Evolutionary conservation across 2,888 invertebrate species (phyloP).

Genomic region (Lasioglossum vierecki): DNA sequence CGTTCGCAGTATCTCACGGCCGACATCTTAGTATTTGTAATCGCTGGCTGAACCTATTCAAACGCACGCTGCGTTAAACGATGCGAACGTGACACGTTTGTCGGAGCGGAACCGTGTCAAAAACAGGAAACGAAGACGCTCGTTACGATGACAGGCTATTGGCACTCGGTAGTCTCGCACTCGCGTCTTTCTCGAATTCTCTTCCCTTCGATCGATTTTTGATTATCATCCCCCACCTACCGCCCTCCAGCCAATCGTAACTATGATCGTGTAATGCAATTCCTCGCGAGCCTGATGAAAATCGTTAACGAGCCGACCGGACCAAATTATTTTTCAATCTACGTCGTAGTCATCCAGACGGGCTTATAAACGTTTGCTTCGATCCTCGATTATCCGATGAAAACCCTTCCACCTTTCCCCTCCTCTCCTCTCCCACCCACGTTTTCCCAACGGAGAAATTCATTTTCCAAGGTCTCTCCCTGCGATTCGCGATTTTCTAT

Average conservation of each 20-base stretch:
- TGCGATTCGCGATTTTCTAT: neutral
- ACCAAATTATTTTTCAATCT: slow-evolving; percentile 64
- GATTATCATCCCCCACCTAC: slow-evolving; percentile 51
- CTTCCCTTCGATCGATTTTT: slow-evolving; percentile 57
- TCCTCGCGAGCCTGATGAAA: slow-evolving; percentile 49
- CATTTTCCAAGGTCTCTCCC: neutral
- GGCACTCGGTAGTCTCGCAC: slow-evolving; percentile 22
- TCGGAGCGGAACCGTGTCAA: slow-evolving; percentile 36
- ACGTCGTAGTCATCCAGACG: slow-evolving; percentile 19
- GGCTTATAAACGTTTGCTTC: slow-evolving; percentile 40
- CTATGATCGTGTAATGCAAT: slow-evolving; percentile 48
- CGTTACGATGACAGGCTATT: slow-evolving; percentile 46
- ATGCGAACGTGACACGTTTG: slow-evolving; percentile 25
- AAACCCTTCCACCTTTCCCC: neutral
- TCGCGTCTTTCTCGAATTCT: slow-evolving; percentile 35
- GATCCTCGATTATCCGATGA: slow-evolving; percentile 21
- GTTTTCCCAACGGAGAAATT: neutral
- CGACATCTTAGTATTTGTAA: neutral
- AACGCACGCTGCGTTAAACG: slow-evolving; percentile 14
- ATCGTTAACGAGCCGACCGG: slow-evolving; percentile 52
- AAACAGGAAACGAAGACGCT: slow-evolving; percentile 51
- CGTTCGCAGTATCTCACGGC: neutral
- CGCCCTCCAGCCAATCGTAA: slow-evolving; percentile 18
- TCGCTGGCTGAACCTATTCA: neutral
- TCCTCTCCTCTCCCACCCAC: too few species aligned